Base-by-base conservation (phyloP, 2,797 vertebrate species). In the Setipinna tenuifilis region DNA sequence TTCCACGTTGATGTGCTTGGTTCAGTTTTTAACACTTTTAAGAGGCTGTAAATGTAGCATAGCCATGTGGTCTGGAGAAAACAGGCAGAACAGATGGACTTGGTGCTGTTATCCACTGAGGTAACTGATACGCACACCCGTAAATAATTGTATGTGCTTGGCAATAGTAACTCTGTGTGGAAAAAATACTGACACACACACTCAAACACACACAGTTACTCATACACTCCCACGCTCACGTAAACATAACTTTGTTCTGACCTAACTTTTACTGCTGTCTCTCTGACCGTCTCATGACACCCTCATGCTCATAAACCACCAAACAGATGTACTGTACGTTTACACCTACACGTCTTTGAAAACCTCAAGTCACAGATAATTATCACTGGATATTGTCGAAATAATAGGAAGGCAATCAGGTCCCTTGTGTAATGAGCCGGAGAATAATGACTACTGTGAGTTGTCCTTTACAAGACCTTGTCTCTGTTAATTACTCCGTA, bases 61-160 rank as follows among this genome's bases (percentile, higher is more conserved):
- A 21, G 17, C 17, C 16, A 10, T 78, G 35, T 44, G 31, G 35
- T 44, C 11, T 7, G 16, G 35, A 78, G 71, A 19, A 78, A 78
- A 21, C 71, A 78, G 23, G 31, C 71, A 2, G 2, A 44, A 44
- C 31, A 78, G 35, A 78, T 44, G 71, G 71, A 44, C 71, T 78
- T 21, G 7, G 31, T 21, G 35, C 35, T 2, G 17, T 41, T 41
- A 21, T 41, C 71, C 35, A 44, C 16, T 19, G 31, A 44, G 71
- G 35, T 41, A 78, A 78, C 71, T 78, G 71, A 78, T 78, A 41
- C 17, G 35, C 17, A 21, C 31, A 41, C 17, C 71, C 10, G 71
- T 78, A 78, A 78, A 78, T 78, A 78, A 78, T 78, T 78, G 31
- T 78, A 44, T 78, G 71, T 78, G 71, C 71, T 44, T 78, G 31